Percentiles rank a stretch among this genome's conserved stretches.
Conservation (phyloP, 2,797 vertebrate species). For the Ara ararauna region DNA sequence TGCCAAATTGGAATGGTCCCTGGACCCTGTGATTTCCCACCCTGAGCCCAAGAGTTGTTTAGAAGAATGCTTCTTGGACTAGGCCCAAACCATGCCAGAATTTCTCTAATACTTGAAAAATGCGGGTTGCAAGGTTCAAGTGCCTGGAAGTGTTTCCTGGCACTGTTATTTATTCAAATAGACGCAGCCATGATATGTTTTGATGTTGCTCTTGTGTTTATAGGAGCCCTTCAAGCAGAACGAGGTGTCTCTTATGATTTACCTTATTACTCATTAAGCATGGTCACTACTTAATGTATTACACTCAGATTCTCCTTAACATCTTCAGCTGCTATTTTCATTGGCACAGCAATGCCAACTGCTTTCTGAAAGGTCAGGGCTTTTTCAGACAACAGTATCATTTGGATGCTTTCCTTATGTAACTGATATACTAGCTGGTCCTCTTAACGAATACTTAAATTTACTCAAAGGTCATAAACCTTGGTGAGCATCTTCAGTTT, state of each 20-base stretch:
- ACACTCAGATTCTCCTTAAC: background rate
- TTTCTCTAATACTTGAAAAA: background rate
- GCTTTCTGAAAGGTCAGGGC: conserved; percentile 59
- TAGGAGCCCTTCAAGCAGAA: background rate
- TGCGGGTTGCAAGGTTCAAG: background rate
- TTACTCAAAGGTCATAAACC: conserved; percentile 62
- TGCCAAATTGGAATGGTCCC: background rate
- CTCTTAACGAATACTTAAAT: conserved; percentile 67
- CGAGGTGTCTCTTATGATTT: background rate
- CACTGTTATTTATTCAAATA: background rate
- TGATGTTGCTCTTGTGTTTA: background rate
- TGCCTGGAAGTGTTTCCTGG: background rate
- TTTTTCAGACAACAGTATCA: conserved; percentile 50
- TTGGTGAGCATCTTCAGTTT: conserved; percentile 60
- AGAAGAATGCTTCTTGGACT: background rate
- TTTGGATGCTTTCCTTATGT: conserved; percentile 57
- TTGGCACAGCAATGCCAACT: conserved; percentile 42
- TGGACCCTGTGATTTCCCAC: background rate
- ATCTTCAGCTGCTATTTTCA: conserved; percentile 40
- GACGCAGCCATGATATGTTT: background rate
- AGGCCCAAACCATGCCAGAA: background rate
- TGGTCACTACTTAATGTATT: conserved; percentile 38
- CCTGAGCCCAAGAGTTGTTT: background rate
- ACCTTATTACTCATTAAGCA: conserved; percentile 15
- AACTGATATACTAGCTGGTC: conserved; percentile 24